These are phyloP conservation scores for Gymnoscopelus braueri DNA, from an alignment of 2,797 vertebrate genomes.

Conservation along the genomic window DNA sequence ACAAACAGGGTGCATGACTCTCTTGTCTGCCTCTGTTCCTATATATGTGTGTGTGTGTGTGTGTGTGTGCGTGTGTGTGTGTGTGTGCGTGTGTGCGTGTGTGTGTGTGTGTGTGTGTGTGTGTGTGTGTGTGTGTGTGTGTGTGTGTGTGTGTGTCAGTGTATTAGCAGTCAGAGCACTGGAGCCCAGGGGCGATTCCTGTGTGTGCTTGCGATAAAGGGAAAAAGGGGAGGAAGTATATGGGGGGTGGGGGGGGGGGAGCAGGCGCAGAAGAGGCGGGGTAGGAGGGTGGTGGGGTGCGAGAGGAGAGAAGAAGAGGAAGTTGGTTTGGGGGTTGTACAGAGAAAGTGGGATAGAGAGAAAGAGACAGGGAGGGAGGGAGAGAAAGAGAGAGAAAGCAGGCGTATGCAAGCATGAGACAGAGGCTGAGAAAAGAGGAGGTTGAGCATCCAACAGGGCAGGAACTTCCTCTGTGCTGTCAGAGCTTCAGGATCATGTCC, in stretches of 20 bases:
- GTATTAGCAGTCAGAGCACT: constrained; percentile 83
- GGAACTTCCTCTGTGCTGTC: constrained; percentile 80
- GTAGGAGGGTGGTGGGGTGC: constrained; percentile 33
- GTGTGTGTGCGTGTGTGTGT: constrained; percentile 48
- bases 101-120: constrained; percentile 30
- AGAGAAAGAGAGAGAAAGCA: constrained; percentile 20
- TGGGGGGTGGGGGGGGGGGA: constrained; percentile 51
- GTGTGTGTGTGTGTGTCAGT: constrained; percentile 58
- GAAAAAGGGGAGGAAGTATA: constrained; percentile 81
- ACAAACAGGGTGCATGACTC: constrained; percentile 63
- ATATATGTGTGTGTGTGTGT: constrained; percentile 40
- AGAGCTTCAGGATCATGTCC: constrained; percentile 79
- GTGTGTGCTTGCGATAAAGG: constrained; percentile 86
- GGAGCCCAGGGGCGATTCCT: constrained; percentile 84
- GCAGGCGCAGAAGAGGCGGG: constrained; percentile 15
- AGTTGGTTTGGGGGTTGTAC: constrained; percentile 47
- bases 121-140: constrained; percentile 52
- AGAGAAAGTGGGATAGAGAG: constrained; percentile 29
- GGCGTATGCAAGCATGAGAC: neutral
- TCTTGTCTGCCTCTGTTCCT: constrained; percentile 54
- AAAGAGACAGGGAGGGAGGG: constrained; percentile 18
- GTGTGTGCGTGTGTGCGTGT: constrained; percentile 73
- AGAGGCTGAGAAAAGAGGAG: constrained; percentile 44
- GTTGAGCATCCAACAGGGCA: constrained; percentile 74
- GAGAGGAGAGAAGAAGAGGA: constrained; percentile 54